Percentiles rank a stretch among this genome's conserved stretches.
Evolutionary conservation across 2,888 invertebrate genomes (phyloP).

Genomic region (Nyleta sp.): DNA sequence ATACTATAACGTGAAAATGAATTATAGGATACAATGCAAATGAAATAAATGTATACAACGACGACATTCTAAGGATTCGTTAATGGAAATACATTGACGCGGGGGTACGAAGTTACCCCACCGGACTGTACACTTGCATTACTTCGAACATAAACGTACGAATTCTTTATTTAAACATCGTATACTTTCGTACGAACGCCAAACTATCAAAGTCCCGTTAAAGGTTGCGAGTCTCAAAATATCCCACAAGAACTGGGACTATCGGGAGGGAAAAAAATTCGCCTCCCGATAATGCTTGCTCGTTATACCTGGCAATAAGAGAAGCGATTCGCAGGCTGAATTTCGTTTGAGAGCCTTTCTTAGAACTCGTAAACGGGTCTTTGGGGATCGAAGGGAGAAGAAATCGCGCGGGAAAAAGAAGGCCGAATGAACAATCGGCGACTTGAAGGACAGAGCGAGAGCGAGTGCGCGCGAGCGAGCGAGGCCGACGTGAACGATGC

Average conservation of each 20-base stretch:
- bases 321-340: slow-evolving; percentile 45
- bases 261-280: slow-evolving; percentile 26
- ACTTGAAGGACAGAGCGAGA: background rate
- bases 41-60: too few relatives aligned
- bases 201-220: slow-evolving; percentile 19
- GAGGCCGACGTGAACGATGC: background rate
- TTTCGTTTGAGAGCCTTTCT: slow-evolving; percentile 63
- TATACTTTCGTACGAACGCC: too few relatives aligned
- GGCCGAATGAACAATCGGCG: slow-evolving; percentile 20
- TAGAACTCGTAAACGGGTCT: slow-evolving; percentile 60
- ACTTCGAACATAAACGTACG: too few relatives aligned
- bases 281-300: slow-evolving; percentile 29
- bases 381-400: slow-evolving; percentile 47
- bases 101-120: too few relatives aligned
- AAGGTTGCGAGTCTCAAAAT: background rate
- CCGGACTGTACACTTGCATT: too few relatives aligned
- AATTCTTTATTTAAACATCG: too few relatives aligned
- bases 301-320: slow-evolving; percentile 42
- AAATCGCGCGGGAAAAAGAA: slow-evolving; percentile 47
- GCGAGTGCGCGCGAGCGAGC: background rate
- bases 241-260: background rate
- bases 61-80: too few relatives aligned
- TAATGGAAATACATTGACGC: too few relatives aligned
- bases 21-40: too few relatives aligned
- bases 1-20: too few relatives aligned